These are phyloP conservation scores for Paramormyrops hopkinsi DNA, from an alignment of 2,797 vertebrate species.

Conservation along the genomic window DNA sequence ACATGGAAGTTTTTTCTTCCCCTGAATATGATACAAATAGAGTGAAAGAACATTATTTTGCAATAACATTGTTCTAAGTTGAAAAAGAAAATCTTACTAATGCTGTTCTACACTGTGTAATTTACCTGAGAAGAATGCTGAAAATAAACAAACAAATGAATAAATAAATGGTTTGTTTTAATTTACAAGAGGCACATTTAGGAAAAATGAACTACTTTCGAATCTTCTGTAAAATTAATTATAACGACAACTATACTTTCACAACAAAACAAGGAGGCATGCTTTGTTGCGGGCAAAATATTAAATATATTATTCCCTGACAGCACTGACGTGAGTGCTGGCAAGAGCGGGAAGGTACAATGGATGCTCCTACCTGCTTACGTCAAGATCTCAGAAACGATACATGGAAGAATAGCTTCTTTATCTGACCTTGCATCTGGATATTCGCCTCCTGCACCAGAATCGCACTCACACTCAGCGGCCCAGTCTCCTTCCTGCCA, in stretches of 20 bases:
- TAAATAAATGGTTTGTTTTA: neutral
- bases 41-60: neutral
- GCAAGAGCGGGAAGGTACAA: neutral
- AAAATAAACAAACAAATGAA: neutral
- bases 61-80: neutral
- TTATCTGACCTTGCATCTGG: slow-evolving; percentile 16
- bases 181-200: neutral
- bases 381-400: slow-evolving; percentile 21
- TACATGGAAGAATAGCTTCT: slow-evolving; percentile 14
- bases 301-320: neutral
- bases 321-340: neutral
- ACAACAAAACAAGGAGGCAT: neutral
- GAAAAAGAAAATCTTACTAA: neutral
- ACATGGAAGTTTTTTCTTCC: neutral
- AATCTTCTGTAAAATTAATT: neutral
- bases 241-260: neutral
- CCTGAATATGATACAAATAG: neutral
- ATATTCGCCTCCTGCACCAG: neutral
- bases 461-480: neutral
- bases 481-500: neutral
- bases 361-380: slow-evolving; percentile 13
- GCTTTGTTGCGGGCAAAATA: neutral
- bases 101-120: neutral
- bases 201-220: neutral
- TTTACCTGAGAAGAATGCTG: neutral